Evolutionary conservation across 2,113 vertebrate genomes (phyloP), one percentile per base, ranked within the genome.

Genomic region (Rostratula benghalensis): DNA sequence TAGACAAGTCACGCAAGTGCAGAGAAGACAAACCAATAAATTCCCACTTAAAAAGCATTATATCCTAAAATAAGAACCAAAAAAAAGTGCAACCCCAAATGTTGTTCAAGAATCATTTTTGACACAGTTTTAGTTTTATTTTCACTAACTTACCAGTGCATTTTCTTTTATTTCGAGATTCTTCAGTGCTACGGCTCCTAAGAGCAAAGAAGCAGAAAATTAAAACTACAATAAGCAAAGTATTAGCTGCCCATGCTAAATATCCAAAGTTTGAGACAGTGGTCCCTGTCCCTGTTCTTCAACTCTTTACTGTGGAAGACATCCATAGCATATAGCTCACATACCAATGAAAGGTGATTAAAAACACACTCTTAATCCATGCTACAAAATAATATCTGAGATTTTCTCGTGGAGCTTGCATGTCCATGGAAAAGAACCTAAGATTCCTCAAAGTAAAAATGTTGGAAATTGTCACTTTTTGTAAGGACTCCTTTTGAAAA

Each of bases 141-240:
- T 84, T 81, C 35, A 88, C 6, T 81, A 91, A 98, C 99, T 98
- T 98, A 99, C 99, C 98, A 99, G 94, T 30, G 99, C 99, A 98
- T 99, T 99, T 98, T 99, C 99, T 97, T 99, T 99, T 98, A 99
- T 99, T 98, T 99, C 98, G 94, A 99, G 98, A 97, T 99, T 99
- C 96, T 95, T 99, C 61, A 99, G 97, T 50, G 98, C 94, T 51
- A 99, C 99, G 37, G 98, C 98, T 94, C 99, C 99, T 99, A 97
- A 71, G 97, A 96, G 33, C 85, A 67, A 94, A 89, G 33, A 80
- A 71, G 24, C 24, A 35, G 91, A 23, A 16, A 90, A 30, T 69
- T 54, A 89, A 93, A 79, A 83, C 39, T 33, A 35, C 24, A 83
- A 37, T 63, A 81, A 77, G 25, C 6, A 21, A 65, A 57, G 21